Evolutionary conservation across 2,888 invertebrate species (phyloP).

Genomic region (Neelides folsomi): DNA sequence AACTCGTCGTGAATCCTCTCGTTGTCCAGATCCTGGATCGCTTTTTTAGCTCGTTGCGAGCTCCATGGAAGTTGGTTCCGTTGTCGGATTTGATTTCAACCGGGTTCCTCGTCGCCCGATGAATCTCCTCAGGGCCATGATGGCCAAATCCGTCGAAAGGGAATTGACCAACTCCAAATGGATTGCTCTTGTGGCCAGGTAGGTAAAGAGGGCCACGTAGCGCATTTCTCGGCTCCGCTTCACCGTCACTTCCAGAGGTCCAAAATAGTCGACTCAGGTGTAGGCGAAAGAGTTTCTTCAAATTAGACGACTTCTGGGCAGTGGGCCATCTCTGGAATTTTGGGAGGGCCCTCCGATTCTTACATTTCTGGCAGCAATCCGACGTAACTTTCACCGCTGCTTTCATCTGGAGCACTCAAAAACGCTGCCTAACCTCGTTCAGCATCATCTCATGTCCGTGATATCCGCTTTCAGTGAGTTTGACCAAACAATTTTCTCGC

Average conservation of each 20-base stretch:
- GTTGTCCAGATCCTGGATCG: slow-evolving; percentile 39
- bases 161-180: slow-evolving; percentile 36
- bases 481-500: too few relatives aligned
- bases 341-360: slow-evolving; percentile 2
- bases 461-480: neutral
- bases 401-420: slow-evolving; percentile 2
- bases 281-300: slow-evolving; percentile 8
- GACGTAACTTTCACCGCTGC: slow-evolving; percentile 6
- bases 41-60: slow-evolving; percentile 39
- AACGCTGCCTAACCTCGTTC: slow-evolving; percentile 5
- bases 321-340: slow-evolving; percentile 6
- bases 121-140: slow-evolving; percentile 35
- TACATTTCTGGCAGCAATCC: slow-evolving; percentile 6
- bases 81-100: slow-evolving; percentile 37
- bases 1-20: neutral
- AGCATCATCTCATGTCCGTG: slow-evolving; percentile 8
- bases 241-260: too few relatives aligned
- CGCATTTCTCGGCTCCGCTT: slow-evolving; percentile 7
- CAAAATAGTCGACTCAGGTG: slow-evolving; percentile 14
- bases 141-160: slow-evolving; percentile 34
- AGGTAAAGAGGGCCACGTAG: slow-evolving; percentile 34
- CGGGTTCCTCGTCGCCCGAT: slow-evolving; percentile 35
- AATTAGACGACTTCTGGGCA: slow-evolving; percentile 7
- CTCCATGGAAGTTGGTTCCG: slow-evolving; percentile 37
- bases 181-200: slow-evolving; percentile 36